These are phyloP conservation scores for Sebastes diaconus DNA, from an alignment of 2,797 vertebrate species.

Conservation along the genomic window DNA sequence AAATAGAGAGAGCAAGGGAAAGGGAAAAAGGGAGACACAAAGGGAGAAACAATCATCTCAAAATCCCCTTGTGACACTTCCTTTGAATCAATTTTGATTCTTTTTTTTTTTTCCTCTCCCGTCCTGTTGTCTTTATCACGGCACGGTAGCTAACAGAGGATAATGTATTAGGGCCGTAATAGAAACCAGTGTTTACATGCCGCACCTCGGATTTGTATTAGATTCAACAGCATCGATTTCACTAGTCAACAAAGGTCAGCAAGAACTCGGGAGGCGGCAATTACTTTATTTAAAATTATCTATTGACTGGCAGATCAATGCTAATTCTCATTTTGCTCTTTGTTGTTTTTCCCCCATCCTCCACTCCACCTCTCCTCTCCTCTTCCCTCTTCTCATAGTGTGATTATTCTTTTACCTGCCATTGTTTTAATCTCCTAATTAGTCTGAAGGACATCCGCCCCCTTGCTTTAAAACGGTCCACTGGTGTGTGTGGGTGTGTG, in stretches of 20 bases:
- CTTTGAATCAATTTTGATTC: constrained; percentile 70
- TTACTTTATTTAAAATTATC: constrained; percentile 99
- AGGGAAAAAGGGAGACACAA: constrained; percentile 10
- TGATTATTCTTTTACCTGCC: constrained; percentile 89
- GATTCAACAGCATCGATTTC: constrained; percentile 99
- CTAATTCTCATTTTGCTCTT: constrained; percentile 92
- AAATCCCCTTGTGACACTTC: constrained; percentile 61
- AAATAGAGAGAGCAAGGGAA: constrained; percentile 27
- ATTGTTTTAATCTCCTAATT: constrained; percentile 96
- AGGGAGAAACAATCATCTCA: constrained; percentile 58
- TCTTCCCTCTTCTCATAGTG: constrained; percentile 65
- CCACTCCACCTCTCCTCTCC: constrained; percentile 48
- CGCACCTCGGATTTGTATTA: constrained; percentile 92
- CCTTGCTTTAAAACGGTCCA: constrained; percentile 71
- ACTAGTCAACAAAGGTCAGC: constrained; percentile 97
- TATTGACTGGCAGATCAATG: constrained; percentile 97
- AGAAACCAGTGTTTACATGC: constrained; percentile 99
- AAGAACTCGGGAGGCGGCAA: constrained; percentile 94
- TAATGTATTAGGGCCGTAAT: constrained; percentile 90
- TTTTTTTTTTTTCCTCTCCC: constrained; percentile 47
- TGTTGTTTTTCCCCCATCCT: constrained; percentile 75
- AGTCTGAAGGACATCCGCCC: constrained; percentile 92
- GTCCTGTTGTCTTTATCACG: constrained; percentile 73
- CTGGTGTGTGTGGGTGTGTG: constrained; percentile 55
- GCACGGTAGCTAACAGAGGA: constrained; percentile 85